Evolutionary conservation across 2,797 vertebrate genomes (phyloP).

Genomic region (Chloroceryle amazona): DNA sequence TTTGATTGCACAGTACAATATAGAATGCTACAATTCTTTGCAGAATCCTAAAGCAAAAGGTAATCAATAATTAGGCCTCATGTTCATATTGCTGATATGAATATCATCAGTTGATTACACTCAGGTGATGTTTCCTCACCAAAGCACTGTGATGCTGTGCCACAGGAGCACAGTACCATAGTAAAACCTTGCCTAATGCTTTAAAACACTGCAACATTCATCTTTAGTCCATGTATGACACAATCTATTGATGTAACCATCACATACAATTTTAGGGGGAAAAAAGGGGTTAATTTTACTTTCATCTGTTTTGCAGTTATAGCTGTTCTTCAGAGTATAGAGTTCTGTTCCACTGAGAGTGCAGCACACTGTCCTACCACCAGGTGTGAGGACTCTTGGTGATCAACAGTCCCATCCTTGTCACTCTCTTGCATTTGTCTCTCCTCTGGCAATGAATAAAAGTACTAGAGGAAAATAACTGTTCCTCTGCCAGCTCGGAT

Average conservation of each 20-base stretch:
- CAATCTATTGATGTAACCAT: neutral
- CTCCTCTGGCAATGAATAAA: neutral
- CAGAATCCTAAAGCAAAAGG: neutral
- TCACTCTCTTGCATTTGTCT: neutral
- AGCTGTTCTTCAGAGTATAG: neutral
- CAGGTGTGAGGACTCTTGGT: neutral
- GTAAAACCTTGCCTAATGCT: neutral
- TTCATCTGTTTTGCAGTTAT: neutral
- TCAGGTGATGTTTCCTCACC: neutral
- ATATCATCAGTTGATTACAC: neutral
- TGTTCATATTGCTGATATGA: neutral
- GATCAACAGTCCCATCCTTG: neutral
- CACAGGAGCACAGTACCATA: neutral
- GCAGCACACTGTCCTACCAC: rapidly evolving
- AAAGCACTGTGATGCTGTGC: neutral
- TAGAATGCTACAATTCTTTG: neutral
- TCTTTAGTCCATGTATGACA: neutral
- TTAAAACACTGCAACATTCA: neutral
- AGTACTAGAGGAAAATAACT: neutral
- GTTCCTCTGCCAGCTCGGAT: neutral
- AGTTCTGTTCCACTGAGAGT: neutral
- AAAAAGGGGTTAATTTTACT: neutral
- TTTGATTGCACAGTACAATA: neutral
- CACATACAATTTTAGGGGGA: neutral
- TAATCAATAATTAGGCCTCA: neutral